Conservation (phyloP, 2,113 vertebrate species). For the Halcyon senegalensis region DNA sequence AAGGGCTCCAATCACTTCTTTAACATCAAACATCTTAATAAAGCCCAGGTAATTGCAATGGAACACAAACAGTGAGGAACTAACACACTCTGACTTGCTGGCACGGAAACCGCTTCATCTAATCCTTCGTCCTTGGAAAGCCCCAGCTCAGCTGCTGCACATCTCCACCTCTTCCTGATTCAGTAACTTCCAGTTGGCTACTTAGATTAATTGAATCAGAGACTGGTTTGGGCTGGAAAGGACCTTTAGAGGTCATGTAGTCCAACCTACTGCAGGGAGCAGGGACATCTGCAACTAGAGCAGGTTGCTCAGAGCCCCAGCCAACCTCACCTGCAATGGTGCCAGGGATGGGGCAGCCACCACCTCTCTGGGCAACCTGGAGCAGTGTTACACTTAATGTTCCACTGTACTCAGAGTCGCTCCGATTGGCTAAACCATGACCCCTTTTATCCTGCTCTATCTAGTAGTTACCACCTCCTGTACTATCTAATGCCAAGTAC, state of each 20-base stretch:
- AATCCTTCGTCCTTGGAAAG: neutral
- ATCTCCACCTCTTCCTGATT: neutral
- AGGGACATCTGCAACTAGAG: neutral
- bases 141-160: neutral
- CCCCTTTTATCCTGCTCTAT: neutral
- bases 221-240: neutral
- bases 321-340: neutral
- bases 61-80: neutral
- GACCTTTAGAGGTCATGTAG: neutral
- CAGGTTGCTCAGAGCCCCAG: neutral
- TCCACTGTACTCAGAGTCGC: neutral
- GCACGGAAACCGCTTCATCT: neutral
- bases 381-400: neutral
- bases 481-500: neutral
- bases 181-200: neutral
- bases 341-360: neutral
- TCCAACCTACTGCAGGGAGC: neutral
- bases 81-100: neutral
- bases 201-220: neutral
- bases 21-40: neutral
- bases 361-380: neutral
- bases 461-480: neutral
- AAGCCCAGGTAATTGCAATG: neutral
- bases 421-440: neutral
- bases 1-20: neutral